These are phyloP conservation scores for Solea solea DNA, from an alignment of 2,113 vertebrate genomes.

Conservation along the genomic window DNA sequence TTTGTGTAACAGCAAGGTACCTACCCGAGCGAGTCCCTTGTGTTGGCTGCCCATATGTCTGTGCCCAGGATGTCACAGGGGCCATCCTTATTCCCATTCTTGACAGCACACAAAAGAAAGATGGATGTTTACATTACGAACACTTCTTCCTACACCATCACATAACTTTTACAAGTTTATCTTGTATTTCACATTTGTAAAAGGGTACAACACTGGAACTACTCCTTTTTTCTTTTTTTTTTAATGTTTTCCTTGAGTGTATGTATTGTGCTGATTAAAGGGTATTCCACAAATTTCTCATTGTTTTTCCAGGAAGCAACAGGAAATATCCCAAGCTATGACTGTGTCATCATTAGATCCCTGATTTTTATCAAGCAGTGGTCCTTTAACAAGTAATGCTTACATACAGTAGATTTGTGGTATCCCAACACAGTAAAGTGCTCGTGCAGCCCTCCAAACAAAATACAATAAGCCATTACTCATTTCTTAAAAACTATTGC, in stretches of 20 bases:
- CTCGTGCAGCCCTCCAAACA: neutral
- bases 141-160: neutral
- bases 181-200: too few species aligned
- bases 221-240: too few species aligned
- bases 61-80: constrained; percentile 95
- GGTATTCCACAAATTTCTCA: too few species aligned
- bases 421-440: neutral
- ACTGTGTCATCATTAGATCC: too few species aligned
- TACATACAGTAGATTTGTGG: neutral
- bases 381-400: neutral
- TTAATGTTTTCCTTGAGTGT: too few species aligned
- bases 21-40: constrained; percentile 92
- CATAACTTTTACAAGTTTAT: neutral
- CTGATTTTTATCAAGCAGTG: neutral
- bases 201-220: too few species aligned
- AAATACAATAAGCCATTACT: too few species aligned
- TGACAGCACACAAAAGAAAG: constrained; percentile 26
- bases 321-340: too few species aligned
- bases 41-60: constrained; percentile 98
- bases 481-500: too few species aligned
- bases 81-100: constrained; percentile 94
- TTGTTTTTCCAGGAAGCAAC: too few species aligned
- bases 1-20: constrained; percentile 26
- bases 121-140: neutral
- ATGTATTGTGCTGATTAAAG: too few species aligned